phyloP scores from a whole-genome alignment of 2,113 vertebrate species.

The Cisticola juncidis region DNA sequence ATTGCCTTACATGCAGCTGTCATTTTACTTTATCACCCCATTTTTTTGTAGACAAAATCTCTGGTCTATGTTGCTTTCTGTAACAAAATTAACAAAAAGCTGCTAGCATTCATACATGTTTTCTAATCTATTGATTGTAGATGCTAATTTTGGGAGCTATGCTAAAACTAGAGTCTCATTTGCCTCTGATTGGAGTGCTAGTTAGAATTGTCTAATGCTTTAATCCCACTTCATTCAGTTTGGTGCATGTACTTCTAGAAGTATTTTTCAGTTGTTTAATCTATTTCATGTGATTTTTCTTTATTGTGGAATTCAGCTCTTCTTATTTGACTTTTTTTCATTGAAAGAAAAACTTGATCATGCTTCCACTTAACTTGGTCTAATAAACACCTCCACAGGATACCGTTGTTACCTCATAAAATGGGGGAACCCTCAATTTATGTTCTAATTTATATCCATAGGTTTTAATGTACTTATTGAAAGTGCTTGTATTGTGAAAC shows the following conservation, averaged over 20 bases:
- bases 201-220: neutral
- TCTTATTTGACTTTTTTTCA: neutral
- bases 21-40: neutral
- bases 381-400: constrained; percentile 63
- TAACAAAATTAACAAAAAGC: neutral
- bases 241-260: neutral
- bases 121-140: neutral
- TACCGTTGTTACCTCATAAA: constrained; percentile 64
- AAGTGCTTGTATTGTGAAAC: constrained; percentile 23
- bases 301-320: neutral
- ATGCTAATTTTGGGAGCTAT: neutral
- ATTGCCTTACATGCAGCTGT: neutral
- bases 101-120: neutral
- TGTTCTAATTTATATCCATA: constrained; percentile 52
- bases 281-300: neutral
- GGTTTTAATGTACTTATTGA: constrained; percentile 22
- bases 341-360: neutral
- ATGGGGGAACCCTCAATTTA: constrained; percentile 27
- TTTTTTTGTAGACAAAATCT: neutral
- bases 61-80: neutral
- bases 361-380: constrained; percentile 33
- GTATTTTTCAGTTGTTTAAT: neutral
- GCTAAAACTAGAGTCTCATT: neutral
- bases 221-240: neutral
- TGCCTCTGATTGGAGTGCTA: neutral